phyloP scores from a whole-genome alignment of 2,888 invertebrate species.

The Notodonta dromedarius region DNA sequence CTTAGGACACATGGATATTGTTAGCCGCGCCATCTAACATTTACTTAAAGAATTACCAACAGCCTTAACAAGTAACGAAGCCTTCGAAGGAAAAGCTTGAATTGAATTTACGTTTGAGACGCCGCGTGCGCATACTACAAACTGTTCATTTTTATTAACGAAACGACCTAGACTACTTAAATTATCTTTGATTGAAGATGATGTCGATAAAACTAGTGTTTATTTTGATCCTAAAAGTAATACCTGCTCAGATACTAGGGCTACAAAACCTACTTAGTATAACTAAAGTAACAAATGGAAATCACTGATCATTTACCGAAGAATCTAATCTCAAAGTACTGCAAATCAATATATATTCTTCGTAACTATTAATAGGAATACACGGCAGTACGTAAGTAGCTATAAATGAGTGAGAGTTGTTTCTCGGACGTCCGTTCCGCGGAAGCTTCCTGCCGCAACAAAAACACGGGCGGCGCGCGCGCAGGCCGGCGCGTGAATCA shows the following conservation, averaged over 20 bases:
- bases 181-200: too few species aligned
- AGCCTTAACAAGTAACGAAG: background rate
- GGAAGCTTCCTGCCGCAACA: conserved; percentile 54
- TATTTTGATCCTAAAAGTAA: too few species aligned
- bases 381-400: background rate
- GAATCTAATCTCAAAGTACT: too few species aligned
- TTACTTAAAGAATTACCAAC: conserved; percentile 8
- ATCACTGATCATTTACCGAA: too few species aligned
- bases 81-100: background rate
- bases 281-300: too few species aligned
- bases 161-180: too few species aligned
- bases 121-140: background rate
- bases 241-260: too few species aligned
- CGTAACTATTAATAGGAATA: too few species aligned
- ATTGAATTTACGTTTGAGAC: background rate
- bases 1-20: background rate
- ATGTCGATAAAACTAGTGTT: too few species aligned
- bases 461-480: conserved; percentile 48
- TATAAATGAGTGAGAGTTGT: conserved; percentile 30
- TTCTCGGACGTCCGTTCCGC: conserved; percentile 49
- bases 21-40: conserved; percentile 17
- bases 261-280: too few species aligned
- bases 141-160: too few species aligned
- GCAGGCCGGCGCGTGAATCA: conserved; percentile 46
- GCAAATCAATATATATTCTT: too few species aligned